phyloP scores from a whole-genome alignment of 2,113 vertebrate species.

The Lepus timidus region DNA sequence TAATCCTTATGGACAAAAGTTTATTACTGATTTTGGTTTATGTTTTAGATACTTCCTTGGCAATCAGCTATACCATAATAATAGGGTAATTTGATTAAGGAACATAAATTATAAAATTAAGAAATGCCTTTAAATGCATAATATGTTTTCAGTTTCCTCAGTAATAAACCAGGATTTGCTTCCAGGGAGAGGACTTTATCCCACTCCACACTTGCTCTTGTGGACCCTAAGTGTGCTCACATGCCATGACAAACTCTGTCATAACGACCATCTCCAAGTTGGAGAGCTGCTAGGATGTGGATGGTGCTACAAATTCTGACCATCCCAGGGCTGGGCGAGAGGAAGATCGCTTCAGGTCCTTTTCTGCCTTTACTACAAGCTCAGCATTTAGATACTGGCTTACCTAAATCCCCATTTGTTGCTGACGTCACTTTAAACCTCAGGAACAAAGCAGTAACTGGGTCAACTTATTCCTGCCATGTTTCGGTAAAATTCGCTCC shows the following conservation, averaged over 20 bases:
- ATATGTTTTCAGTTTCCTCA: neutral
- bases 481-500: neutral
- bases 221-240: neutral
- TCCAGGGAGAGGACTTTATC: no score
- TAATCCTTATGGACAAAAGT: neutral
- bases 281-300: neutral
- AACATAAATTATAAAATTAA: neutral
- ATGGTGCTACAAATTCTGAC: neutral
- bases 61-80: neutral
- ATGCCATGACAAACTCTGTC: neutral
- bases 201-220: neutral
- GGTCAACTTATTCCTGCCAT: neutral
- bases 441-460: neutral
- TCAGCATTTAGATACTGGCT: neutral
- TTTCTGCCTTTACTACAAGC: neutral
- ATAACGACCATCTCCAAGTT: neutral
- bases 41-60: neutral
- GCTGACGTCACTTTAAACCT: neutral
- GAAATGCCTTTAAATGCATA: neutral
- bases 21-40: neutral
- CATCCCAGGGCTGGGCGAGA: neutral
- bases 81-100: neutral
- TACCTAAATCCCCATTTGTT: neutral
- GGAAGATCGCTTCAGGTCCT: neutral
- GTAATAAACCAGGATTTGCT: neutral